Evolutionary conservation across 23 tunicate genomes (phyloP).

Genomic region (Phallusia fumigata): DNA sequence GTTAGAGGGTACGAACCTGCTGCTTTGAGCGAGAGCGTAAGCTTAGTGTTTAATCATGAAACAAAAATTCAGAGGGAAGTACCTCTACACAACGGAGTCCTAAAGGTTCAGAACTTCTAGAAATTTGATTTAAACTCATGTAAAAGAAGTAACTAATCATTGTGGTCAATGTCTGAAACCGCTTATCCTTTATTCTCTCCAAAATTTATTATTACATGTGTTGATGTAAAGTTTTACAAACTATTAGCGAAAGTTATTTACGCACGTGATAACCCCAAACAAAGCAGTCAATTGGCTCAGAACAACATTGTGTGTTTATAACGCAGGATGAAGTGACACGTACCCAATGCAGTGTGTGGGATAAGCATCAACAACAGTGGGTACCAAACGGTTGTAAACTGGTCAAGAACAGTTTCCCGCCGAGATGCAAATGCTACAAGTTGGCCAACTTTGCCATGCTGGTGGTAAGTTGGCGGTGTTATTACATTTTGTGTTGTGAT

Average conservation of each 20-base stretch:
- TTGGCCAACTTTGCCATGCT: not conserved
- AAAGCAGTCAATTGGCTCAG: too few relatives aligned
- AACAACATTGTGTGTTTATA: too few relatives aligned
- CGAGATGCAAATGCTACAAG: not conserved
- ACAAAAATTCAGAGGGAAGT: not conserved
- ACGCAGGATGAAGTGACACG: not conserved
- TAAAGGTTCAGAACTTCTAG: not conserved
- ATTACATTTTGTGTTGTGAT: too few relatives aligned
- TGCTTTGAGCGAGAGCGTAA: not conserved
- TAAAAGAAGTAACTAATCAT: too few relatives aligned
- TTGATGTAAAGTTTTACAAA: too few relatives aligned
- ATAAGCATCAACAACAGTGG: not conserved
- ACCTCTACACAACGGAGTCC: not conserved
- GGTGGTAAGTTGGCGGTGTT: not conserved
- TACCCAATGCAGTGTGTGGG: conserved; percentile 2
- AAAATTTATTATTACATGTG: too few relatives aligned
- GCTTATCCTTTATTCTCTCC: too few relatives aligned
- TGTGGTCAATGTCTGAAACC: too few relatives aligned
- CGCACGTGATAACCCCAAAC: too few relatives aligned
- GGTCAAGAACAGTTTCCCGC: not conserved
- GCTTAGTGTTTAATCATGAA: not conserved
- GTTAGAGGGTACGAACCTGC: not conserved
- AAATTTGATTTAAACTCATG: too few relatives aligned
- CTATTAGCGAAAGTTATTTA: too few relatives aligned
- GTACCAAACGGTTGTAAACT: not conserved